phyloP scores from a whole-genome alignment of 2,888 invertebrate species.

The Alsophila aescularia region DNA sequence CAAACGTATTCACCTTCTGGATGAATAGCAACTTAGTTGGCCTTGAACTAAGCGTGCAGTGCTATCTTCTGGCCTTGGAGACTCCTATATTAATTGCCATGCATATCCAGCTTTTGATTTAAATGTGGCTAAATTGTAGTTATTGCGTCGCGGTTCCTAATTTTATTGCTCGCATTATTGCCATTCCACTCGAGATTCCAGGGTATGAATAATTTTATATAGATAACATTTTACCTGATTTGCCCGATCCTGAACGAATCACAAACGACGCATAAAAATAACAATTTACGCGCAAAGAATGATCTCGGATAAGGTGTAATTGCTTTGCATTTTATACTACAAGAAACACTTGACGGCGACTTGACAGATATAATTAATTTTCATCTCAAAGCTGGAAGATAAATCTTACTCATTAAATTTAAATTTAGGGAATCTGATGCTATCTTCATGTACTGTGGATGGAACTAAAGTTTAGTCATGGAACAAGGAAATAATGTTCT shows the following conservation, averaged over 20 bases:
- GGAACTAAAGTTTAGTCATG: constrained; percentile 27
- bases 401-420: constrained; percentile 26
- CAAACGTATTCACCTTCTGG: no score
- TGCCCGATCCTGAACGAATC: constrained; percentile 38
- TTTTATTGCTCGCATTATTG: constrained; percentile 53
- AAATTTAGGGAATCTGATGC: constrained; percentile 30
- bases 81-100: constrained; percentile 14
- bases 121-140: constrained; percentile 33
- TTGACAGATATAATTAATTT: constrained; percentile 37
- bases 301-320: constrained; percentile 32
- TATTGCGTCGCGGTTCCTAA: constrained; percentile 58
- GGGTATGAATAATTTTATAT: constrained; percentile 43
- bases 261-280: constrained; percentile 31
- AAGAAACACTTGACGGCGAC: constrained; percentile 21
- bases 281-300: constrained; percentile 32
- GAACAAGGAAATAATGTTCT: constrained; percentile 10
- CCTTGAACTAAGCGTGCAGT: background rate
- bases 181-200: constrained; percentile 36
- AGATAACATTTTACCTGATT: constrained; percentile 33
- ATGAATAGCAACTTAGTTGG: background rate
- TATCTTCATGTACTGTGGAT: constrained; percentile 26
- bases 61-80: constrained; percentile 13
- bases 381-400: constrained; percentile 25
- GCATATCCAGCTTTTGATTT: constrained; percentile 30
- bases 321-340: constrained; percentile 31